A percentile compares a stretch with the other conserved stretches of the same genome.
Conservation (phyloP, 2,888 invertebrate genomes). For the Belgica antarctica region DNA sequence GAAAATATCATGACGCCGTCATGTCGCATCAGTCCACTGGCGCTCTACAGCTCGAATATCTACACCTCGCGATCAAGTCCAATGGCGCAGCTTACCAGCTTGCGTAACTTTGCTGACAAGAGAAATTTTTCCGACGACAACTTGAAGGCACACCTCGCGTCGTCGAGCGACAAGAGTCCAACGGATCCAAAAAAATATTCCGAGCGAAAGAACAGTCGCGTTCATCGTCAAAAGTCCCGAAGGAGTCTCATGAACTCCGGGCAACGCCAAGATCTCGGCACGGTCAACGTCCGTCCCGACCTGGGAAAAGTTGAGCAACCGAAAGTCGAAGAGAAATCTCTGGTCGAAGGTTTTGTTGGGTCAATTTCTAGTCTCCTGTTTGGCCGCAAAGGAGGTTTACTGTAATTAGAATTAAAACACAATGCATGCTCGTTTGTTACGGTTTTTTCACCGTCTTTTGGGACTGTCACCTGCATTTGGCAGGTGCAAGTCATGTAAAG, state of each 20-base stretch:
- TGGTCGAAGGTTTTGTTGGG: slow-evolving; percentile 63
- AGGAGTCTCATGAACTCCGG: slow-evolving; percentile 56
- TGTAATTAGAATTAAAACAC: slow-evolving; percentile 56
- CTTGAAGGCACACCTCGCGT: slow-evolving; percentile 42
- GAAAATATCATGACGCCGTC: slow-evolving; percentile 62
- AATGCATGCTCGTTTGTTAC: neutral
- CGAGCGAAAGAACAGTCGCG: slow-evolving; percentile 52
- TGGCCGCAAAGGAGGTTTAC: slow-evolving; percentile 80
- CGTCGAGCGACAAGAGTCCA: slow-evolving; percentile 44
- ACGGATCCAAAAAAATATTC: slow-evolving; percentile 33
- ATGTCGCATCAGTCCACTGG: slow-evolving; percentile 61
- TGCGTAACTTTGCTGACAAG: slow-evolving; percentile 60
- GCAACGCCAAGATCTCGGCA: slow-evolving; percentile 63
- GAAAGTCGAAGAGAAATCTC: slow-evolving; percentile 45
- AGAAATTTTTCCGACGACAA: slow-evolving; percentile 52
- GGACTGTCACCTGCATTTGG: neutral
- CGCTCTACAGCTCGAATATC: slow-evolving; percentile 60
- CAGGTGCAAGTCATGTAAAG: slow-evolving; percentile 13
- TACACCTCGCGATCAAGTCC: slow-evolving; percentile 67
- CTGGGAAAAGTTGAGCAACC: slow-evolving; percentile 48
- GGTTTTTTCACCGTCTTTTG: slow-evolving; percentile 1
- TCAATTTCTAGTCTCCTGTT: slow-evolving; percentile 77
- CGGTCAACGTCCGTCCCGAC: slow-evolving; percentile 53
- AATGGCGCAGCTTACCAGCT: slow-evolving; percentile 74
- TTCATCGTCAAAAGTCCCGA: slow-evolving; percentile 58